A percentile compares a stretch with the other conserved stretches of the same genome.
Evolutionary conservation across 2,797 vertebrate species (phyloP).

Genomic region (Enteromius mattozi): DNA sequence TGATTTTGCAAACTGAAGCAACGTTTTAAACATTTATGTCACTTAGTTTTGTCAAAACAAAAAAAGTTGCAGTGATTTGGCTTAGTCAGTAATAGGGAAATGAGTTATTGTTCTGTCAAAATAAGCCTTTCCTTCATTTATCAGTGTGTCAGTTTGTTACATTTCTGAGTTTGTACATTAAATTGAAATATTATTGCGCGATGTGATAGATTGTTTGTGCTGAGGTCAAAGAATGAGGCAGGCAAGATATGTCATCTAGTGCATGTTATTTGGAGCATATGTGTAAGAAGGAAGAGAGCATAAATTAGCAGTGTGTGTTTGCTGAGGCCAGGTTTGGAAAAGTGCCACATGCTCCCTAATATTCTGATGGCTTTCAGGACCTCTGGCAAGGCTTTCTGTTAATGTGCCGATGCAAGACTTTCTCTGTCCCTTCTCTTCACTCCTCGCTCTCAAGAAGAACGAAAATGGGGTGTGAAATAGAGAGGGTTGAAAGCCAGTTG

Average conservation of each 20-base stretch:
- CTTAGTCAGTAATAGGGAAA: not conserved
- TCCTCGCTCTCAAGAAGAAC: slow-evolving; percentile 26
- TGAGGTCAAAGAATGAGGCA: slow-evolving; percentile 11
- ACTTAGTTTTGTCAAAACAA: not conserved
- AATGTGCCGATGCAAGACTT: slow-evolving; percentile 42
- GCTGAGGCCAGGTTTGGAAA: slow-evolving; percentile 32
- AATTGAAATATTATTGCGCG: not conserved
- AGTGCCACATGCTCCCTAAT: slow-evolving; percentile 43
- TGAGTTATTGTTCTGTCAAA: not conserved
- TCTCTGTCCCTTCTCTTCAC: not conserved
- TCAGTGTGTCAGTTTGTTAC: not conserved
- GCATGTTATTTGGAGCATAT: not conserved
- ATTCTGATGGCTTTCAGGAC: slow-evolving; percentile 40
- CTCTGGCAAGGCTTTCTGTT: slow-evolving; percentile 28
- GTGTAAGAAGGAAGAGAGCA: not conserved
- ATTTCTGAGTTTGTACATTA: not conserved
- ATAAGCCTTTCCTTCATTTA: not conserved
- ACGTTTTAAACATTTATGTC: not conserved
- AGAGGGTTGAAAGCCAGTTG: not conserved
- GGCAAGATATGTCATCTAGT: not conserved
- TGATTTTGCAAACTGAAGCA: not conserved
- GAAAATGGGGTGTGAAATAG: slow-evolving; percentile 22
- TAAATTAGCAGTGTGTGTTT: not conserved
- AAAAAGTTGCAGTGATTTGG: not conserved
- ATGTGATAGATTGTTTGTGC: not conserved